Percentiles rank a stretch among this genome's conserved stretches.
Evolutionary conservation across 2,888 invertebrate species (phyloP).

Genomic region (Aporophyla lueneburgensis): DNA sequence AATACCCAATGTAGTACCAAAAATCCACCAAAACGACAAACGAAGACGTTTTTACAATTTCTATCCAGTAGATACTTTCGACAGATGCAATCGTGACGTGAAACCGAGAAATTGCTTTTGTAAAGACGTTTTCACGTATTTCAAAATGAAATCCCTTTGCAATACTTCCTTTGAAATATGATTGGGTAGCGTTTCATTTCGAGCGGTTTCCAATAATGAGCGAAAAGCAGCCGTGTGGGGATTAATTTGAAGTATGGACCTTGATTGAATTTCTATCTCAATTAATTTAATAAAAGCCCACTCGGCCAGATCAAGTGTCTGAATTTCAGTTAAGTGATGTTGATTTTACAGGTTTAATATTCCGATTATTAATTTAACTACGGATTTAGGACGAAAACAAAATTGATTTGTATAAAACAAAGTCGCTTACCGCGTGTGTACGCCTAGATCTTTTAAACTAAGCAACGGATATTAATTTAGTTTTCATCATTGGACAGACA

Average conservation of each 20-base stretch:
- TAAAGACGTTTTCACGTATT: conserved; percentile 34
- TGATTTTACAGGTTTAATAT: conserved; percentile 31
- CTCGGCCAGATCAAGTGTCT: conserved; percentile 69
- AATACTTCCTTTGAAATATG: conserved; percentile 54
- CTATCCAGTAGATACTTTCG: conserved; percentile 4
- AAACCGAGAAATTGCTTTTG: conserved; percentile 42
- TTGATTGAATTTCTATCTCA: conserved; percentile 79
- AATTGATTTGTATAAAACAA: no score
- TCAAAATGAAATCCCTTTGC: conserved; percentile 40
- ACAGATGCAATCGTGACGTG: conserved; percentile 20
- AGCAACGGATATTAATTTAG: no score
- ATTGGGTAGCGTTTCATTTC: conserved; percentile 65
- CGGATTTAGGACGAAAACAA: not conserved
- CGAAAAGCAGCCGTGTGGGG: conserved; percentile 68
- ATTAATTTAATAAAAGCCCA: conserved; percentile 76
- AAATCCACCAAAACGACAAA: not conserved
- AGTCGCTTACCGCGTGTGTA: no score
- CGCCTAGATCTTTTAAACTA: no score
- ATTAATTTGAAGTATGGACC: conserved; percentile 76
- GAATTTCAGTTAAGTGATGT: conserved; percentile 52
- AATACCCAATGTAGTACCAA: conserved; percentile 2
- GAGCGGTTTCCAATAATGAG: conserved; percentile 73
- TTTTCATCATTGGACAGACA: no score
- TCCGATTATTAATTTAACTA: not conserved
- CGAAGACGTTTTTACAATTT: conserved; percentile 23